Base-by-base conservation (phyloP, 2,797 vertebrate genomes). In the Molothrus aeneus region DNA sequence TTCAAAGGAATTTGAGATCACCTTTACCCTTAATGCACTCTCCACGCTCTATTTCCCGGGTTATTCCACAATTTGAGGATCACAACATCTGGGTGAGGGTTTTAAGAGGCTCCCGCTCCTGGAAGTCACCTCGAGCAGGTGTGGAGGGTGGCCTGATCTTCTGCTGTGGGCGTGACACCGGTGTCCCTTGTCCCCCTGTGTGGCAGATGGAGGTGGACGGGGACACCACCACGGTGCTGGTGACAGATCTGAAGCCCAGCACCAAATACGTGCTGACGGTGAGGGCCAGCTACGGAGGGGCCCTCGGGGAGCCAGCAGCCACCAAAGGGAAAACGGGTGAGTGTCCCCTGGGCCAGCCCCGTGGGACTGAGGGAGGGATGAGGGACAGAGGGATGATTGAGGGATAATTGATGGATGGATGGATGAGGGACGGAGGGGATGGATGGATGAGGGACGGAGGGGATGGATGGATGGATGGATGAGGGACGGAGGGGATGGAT, bases 201-300 rank as follows among this genome's bases (percentile, higher is more conserved):
- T 40, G 51, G 24, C 98, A 99, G 99, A 74, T 98, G 66, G 96
- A 98, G 86, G 93, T 99, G 95, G 98, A 98, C 34, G 98, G 97
- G 71, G 98, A 98, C 81, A 97, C 98, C 48, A 97, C 85, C 74
- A 98, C 97, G 0, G 53, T 94, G 17, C 51, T 98, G 71, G 97
- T 99, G 93, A 97, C 96, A 1, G 98, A 97, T 32, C 97, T 99
- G 95, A 98, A 86, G 86, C 98, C 99, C 9, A 98, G 97, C 94
- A 98, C 98, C 3, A 97, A 98, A 29, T 99, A 99, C 60, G 96
- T 97, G 80, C 98, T 99, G 64, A 98, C 96, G 0, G 84, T 99
- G 80, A 98, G 98, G 19, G 98, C 98, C n/a, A 15, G 98, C 69
- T 99, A 99, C 21, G 97, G 97, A 20, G 98, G 97, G 68, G 79